Base-by-base conservation (phyloP, 2,888 invertebrate species). In the Chironomus riparius region DNA sequence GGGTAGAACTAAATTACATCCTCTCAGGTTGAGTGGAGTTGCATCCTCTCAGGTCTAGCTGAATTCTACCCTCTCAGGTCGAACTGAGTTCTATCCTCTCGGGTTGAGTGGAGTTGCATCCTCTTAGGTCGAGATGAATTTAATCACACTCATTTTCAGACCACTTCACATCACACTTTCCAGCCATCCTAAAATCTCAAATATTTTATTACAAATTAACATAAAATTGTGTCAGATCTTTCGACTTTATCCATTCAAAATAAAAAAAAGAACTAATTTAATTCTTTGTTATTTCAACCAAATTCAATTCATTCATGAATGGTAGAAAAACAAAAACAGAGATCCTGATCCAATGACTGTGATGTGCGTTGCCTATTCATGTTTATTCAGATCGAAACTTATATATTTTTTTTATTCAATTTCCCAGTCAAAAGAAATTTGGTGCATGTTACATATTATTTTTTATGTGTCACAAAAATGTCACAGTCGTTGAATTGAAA, bases 401-500 rank as follows among this genome's bases (percentile, higher is more conserved):
- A 18, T 70, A 22, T 28, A 28, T 28, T 28, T 24, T 71, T 70
- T 47, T 38, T 38, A 38, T 38, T 38, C 38, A 56, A 56, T 56
- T 4, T 12, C 21, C 10, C 62, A 62, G 38, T 38, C 38, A 22
- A 62, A 65, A 65, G 21, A 65, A 22, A 24, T 10, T 22, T 21
- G 24, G 13, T 24, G 65, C 65, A 56, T 71, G 56, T 56, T 38
- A 38, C 38, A 38, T 38, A 38, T 38, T 38, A 71, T 61, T 73
- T 73, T 73, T 73, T 73, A 73, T 73, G 72, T 73, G 72, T 73
- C 72, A 73, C 21, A 47, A 62, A 73, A 28, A 10, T 73, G 72
- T 73, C 72, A 73, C 61, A 73, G 47, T 28, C 21, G 62, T 56
- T 62, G 38, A 47, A 10, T 62, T 21, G 18, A 62, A 73, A 73